A percentile compares a stretch with the other conserved stretches of the same genome.
phyloP scores from a whole-genome alignment of 2,888 invertebrate genomes.

The Chelonus formosanus region DNA sequence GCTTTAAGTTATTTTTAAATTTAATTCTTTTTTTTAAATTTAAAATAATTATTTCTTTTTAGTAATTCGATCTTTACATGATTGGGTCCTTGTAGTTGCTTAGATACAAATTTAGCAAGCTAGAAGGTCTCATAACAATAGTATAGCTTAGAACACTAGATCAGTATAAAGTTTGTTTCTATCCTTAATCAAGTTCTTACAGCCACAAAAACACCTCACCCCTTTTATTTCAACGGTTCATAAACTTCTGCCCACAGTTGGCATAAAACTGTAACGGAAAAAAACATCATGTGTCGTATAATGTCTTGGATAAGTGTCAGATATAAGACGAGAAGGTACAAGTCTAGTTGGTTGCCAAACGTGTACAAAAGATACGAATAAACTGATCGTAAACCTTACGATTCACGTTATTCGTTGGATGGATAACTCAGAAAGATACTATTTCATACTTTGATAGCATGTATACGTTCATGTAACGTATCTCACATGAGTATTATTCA shows the following conservation, averaged over 20 bases:
- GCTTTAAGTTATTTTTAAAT: too few relatives aligned
- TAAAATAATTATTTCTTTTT: too few relatives aligned
- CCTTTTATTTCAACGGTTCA: conserved; percentile 15
- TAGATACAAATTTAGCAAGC: too few relatives aligned
- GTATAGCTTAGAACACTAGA: too few relatives aligned
- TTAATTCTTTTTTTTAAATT: too few relatives aligned
- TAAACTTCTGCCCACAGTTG: conserved; percentile 23
- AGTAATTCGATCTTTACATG: too few relatives aligned
- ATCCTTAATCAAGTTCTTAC: too few relatives aligned
- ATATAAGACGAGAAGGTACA: conserved; percentile 26
- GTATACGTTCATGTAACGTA: neutral
- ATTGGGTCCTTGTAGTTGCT: too few relatives aligned
- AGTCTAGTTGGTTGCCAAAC: conserved; percentile 16
- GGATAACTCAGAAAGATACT: conserved; percentile 37
- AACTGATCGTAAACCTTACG: conserved; percentile 57
- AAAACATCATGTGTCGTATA: conserved; percentile 19
- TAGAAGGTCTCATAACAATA: too few relatives aligned
- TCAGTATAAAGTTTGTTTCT: too few relatives aligned
- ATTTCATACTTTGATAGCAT: neutral
- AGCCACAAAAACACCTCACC: neutral
- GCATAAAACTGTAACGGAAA: conserved; percentile 20
- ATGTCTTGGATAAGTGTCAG: conserved; percentile 27
- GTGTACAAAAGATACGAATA: conserved; percentile 47
- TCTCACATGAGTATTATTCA: neutral
- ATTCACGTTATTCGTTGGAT: conserved; percentile 54